Base-by-base conservation (phyloP, 53 echinoderm and acorn worm species). In the Patiria pectinifera region DNA sequence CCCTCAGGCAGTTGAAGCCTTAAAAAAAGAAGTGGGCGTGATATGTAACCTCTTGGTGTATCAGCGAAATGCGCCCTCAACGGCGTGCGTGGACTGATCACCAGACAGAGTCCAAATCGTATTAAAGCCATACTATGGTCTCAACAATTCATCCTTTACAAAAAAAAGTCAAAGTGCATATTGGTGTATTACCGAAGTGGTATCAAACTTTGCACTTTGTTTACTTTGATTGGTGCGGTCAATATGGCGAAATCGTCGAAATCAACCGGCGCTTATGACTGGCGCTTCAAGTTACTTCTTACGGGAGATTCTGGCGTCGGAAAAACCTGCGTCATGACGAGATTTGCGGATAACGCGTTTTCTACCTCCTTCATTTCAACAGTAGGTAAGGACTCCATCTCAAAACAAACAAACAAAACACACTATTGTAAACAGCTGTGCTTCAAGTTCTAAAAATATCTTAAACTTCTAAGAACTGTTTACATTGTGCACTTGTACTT, bases 271-370 rank as follows among this genome's bases (percentile, higher is more conserved):
- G 1, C 89, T 5, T 91, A 70, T 82, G 78, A 92, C 66, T 77
- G 18, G 63, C 80, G 60, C 3, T 2, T 86, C 35, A 96, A 96
- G 82, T 81, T 96, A 21, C 81, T 95, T 25, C 71, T 96, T 22
- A 95, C 94, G 85, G 97, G 97, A 15, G 97, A 96, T 62, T 94
- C 95, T 6, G 93, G 91, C 8, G 95, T 95, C 24, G 97, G 97
- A 11, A 97, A 97, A 77, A 97, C 97, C 11, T 92, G 95, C 16
- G 25, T 97, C 11, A 86, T 97, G 69, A 91, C 90, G 76, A 88
- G 96, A 23, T 97, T 92, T 71, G 81, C 96, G 2, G 93, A 94
- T 71, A 92, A 94, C 69, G 87, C 77, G 22, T 97, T 94, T 71
- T 92, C 79, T 53, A 85, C 82, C 25, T 84, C 93, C 35, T 97